Evolutionary conservation across 2,888 invertebrate genomes (phyloP).

Genomic region (Xestia xanthographa): DNA sequence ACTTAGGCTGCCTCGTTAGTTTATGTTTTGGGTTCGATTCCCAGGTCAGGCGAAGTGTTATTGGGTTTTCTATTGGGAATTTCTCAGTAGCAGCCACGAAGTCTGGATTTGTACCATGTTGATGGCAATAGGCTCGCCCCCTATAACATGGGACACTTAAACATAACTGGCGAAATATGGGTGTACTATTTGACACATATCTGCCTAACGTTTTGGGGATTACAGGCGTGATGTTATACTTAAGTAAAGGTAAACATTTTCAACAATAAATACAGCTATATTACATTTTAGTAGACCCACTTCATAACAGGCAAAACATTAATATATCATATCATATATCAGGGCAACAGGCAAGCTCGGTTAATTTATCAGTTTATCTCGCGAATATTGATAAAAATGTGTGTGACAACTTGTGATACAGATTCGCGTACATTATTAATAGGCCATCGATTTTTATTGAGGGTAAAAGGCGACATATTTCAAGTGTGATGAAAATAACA

Average conservation of each 20-base stretch:
- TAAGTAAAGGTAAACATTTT: background rate
- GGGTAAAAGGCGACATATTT: background rate
- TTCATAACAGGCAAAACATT: conserved; percentile 10
- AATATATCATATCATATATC: conserved; percentile 20
- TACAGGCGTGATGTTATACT: no score
- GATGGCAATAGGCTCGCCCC: no score
- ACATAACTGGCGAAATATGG: no score
- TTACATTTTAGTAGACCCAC: background rate
- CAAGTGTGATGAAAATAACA: background rate
- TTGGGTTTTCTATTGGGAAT: no score
- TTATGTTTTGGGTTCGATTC: no score
- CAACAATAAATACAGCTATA: background rate
- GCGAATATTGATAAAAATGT: conserved; percentile 50
- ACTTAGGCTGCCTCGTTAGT: no score
- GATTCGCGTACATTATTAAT: conserved; percentile 36
- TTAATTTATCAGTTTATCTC: conserved; percentile 56
- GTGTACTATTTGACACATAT: no score
- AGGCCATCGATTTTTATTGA: conserved; percentile 48
- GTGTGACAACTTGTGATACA: conserved; percentile 46
- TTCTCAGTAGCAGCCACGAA: no score
- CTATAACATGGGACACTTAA: no score
- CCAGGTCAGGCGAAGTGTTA: no score
- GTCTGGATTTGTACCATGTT: no score
- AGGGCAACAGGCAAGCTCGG: conserved; percentile 19
- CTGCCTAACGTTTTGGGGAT: no score